phyloP scores from a whole-genome alignment of 2,888 invertebrate genomes.

The Scrobipalpa costella region DNA sequence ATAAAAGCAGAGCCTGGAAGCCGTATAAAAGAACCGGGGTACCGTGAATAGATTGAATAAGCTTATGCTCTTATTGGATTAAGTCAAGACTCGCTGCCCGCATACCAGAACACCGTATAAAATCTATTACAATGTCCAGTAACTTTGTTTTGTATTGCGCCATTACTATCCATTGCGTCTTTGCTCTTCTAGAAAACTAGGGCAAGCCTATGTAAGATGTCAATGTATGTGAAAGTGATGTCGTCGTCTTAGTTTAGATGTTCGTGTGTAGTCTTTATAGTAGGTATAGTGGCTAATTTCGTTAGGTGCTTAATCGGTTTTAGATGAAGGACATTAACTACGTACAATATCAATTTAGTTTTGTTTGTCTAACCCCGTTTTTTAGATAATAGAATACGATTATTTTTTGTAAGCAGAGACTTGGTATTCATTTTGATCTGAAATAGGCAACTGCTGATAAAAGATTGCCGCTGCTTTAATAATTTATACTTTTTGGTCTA shows the following conservation, averaged over 20 bases:
- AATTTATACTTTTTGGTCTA: conserved; percentile 7
- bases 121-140: background rate
- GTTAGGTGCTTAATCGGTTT: conserved; percentile 27
- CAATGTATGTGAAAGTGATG: background rate
- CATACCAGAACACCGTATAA: conserved; percentile 31
- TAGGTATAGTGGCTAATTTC: conserved; percentile 25
- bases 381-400: no score
- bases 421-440: background rate
- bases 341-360: background rate
- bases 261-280: background rate
- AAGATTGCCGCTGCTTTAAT: background rate
- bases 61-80: conserved; percentile 67
- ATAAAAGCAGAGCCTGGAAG: conserved; percentile 57
- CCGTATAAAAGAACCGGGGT: conserved; percentile 53
- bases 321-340: conserved; percentile 28
- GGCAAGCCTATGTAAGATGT: background rate
- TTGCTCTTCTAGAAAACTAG: background rate
- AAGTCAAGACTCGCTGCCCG: conserved; percentile 36
- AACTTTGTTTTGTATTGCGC: background rate
- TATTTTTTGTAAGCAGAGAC: background rate
- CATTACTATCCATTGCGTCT: conserved; percentile 7
- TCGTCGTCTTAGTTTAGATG: background rate
- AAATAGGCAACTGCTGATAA: background rate
- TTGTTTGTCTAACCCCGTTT: background rate
- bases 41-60: conserved; percentile 52